A percentile compares a stretch with the other conserved stretches of the same genome.
phyloP scores from a whole-genome alignment of 2,113 vertebrate species.

The Apteryx mantelli region DNA sequence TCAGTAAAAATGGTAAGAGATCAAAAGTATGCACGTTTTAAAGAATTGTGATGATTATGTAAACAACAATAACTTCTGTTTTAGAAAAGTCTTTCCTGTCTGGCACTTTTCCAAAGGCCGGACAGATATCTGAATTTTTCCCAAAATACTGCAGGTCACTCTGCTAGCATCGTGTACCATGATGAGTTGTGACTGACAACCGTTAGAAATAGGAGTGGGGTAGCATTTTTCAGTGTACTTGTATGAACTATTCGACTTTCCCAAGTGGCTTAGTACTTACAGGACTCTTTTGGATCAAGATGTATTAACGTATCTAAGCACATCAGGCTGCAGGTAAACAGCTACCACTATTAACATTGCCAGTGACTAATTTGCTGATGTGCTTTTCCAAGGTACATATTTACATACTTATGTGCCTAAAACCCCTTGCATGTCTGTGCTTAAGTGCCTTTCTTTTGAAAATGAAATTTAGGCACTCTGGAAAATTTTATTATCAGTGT shows the following conservation, averaged over 20 bases:
- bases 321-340: not conserved
- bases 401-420: not conserved
- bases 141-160: not conserved
- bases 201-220: not conserved
- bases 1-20: conserved; percentile 97
- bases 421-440: not conserved
- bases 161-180: rapidly evolving
- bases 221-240: not conserved
- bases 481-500: not conserved
- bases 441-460: not conserved
- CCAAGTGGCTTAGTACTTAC: not conserved
- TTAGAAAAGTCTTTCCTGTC: not conserved
- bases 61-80: rapidly evolving
- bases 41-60: not conserved
- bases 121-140: not conserved
- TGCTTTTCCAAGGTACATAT: not conserved
- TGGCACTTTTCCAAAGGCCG: not conserved
- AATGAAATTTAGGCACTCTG: not conserved
- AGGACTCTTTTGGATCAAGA: too few relatives aligned
- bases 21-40: not conserved
- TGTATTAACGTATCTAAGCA: not conserved
- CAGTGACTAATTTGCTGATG: not conserved
- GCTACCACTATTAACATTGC: not conserved
- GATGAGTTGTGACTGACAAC: not conserved
- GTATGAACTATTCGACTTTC: rapidly evolving